Base-by-base conservation (phyloP, 2,797 vertebrate genomes). In the Channallabes apus region DNA sequence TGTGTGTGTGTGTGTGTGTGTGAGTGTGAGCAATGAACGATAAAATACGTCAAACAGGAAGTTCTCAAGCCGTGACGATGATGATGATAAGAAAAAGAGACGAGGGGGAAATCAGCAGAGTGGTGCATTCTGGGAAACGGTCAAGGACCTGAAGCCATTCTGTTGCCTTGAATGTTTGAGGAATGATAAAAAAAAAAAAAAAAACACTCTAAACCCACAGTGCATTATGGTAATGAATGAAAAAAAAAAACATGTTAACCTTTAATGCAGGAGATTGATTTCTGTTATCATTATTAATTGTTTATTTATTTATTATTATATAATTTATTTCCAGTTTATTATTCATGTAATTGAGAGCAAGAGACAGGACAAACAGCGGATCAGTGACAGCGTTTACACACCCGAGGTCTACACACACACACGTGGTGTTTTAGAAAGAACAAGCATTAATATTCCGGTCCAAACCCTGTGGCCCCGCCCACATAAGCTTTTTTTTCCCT, bases 151-250 rank as follows among this genome's bases (percentile, higher is more conserved):
- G 24, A 64, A 80, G 61, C 78, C 59, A 46, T 46, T 29, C 35
- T 51, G 78, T 80, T 80, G 61, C 61, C 78, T 64, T 80, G 77
- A 41, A 46, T 3, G 24, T 79, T 79, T 79, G n/a, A 22, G 77
- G 59, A 27, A 80, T 46, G 35, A 64, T 46, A 35, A 20, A 22
- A 41, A 32, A 22, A 79, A 62, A 79, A 62, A 79, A 64, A 24
- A 41, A 7, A 38, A 38, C 22, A 18, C 35, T 64, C 20, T 64
- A 18, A 38, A 79, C 77, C 77, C 22, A 7, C 77, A 80, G 78
- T 65, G 61, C 61, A 65, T 80, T 65, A 46, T 80, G 78, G 38
- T 61, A 65, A 80, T 0, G 54, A 73, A 17, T 24, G 18, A 9
- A 22, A 9, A 22, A 35, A 65, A 65, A 38, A n/a, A 46, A 51